phyloP scores from a whole-genome alignment of 2,797 vertebrate species.

The Scleropages formosus region DNA sequence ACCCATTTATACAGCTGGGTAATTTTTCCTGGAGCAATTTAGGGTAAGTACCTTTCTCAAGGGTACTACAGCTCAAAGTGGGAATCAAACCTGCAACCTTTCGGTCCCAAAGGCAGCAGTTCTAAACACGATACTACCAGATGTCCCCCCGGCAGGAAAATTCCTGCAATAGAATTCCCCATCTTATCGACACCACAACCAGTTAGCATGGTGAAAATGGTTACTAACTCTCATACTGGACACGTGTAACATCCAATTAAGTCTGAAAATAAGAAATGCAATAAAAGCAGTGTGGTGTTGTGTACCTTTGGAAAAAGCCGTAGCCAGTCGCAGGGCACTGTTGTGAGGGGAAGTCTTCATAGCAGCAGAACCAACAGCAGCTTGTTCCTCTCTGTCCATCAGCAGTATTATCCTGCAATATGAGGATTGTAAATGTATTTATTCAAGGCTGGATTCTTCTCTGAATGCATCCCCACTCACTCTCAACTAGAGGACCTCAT shows the following conservation, averaged over 20 bases:
- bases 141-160: background rate
- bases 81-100: too few relatives aligned
- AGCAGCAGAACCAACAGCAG: slow-evolving; percentile 64
- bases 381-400: slow-evolving; percentile 82
- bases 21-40: too few relatives aligned
- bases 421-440: background rate
- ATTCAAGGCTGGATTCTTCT: background rate
- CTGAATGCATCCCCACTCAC: background rate
- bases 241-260: background rate
- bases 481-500: background rate
- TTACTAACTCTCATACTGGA: background rate
- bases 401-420: slow-evolving; percentile 78
- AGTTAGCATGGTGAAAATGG: too few relatives aligned
- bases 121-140: background rate
- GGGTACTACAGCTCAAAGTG: too few relatives aligned
- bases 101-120: too few relatives aligned
- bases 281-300: background rate
- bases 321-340: slow-evolving; percentile 80
- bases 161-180: background rate
- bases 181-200: background rate
- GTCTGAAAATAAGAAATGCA: background rate
- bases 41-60: too few relatives aligned
- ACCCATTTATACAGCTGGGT: too few relatives aligned
- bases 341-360: slow-evolving; percentile 69
- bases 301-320: slow-evolving; percentile 88